phyloP scores from a whole-genome alignment of 2,888 invertebrate species.

The Drosophila limbata region DNA sequence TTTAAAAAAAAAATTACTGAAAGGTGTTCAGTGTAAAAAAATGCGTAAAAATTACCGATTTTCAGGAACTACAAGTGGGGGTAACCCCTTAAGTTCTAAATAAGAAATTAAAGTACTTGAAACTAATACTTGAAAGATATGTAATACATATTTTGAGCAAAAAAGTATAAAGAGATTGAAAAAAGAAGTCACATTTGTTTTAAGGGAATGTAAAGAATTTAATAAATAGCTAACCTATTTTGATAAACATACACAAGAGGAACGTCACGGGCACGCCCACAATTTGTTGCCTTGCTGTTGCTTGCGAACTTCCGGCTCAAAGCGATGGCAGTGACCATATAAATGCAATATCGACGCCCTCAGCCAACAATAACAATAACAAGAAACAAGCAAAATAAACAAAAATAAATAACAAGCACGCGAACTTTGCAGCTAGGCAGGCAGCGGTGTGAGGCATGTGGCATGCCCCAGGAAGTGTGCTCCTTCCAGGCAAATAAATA shows the following conservation, averaged over 20 bases:
- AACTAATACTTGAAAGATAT: no score
- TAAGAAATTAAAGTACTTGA: no score
- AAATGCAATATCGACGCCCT: conserved; percentile 44
- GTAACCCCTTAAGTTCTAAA: no score
- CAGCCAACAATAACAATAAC: conserved; percentile 9
- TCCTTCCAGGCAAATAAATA: conserved; percentile 7
- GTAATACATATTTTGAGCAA: no score
- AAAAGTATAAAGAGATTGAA: no score
- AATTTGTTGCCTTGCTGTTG: not conserved
- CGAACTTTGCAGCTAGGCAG: conserved; percentile 24
- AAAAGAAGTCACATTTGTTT: no score
- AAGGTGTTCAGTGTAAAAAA: no score
- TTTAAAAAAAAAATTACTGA: no score
- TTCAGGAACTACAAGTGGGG: no score
- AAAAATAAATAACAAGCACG: conserved; percentile 43
- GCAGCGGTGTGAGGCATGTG: conserved; percentile 13
- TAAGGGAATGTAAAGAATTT: not conserved
- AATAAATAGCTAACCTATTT: not conserved
- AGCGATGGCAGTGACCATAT: conserved; percentile 34
- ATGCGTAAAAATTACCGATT: no score
- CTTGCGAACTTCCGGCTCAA: conserved; percentile 54
- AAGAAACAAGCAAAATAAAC: conserved; percentile 1
- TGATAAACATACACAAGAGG: not conserved
- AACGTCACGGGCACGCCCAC: conserved; percentile 1
- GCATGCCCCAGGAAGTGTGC: conserved; percentile 39